Evolutionary conservation across 2,797 vertebrate species (phyloP).

Genomic region (Coregonus suidteri): DNA sequence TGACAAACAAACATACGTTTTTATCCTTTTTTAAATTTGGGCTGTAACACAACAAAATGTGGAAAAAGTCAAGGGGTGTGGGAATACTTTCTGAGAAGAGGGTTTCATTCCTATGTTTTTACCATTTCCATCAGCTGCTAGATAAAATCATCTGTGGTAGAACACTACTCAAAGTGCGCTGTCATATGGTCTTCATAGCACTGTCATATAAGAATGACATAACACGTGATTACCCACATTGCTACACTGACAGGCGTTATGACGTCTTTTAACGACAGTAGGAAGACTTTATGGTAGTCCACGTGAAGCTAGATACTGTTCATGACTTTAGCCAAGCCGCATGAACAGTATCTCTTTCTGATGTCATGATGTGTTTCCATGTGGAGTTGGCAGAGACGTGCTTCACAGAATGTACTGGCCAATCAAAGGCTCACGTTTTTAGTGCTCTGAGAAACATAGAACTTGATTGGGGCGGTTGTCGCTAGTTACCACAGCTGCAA

Average conservation of each 20-base stretch:
- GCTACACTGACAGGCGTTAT: background rate
- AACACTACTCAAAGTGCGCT: too few species aligned
- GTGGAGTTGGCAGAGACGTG: background rate
- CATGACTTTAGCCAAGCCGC: conserved; percentile 3
- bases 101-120: background rate
- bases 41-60: too few species aligned
- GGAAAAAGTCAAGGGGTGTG: too few species aligned
- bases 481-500: too few species aligned
- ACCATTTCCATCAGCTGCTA: conserved; percentile 8
- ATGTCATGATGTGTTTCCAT: background rate
- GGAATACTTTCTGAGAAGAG: background rate
- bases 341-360: background rate
- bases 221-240: background rate
- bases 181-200: conserved; percentile 8
- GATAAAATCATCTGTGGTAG: background rate
- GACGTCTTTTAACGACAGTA: background rate
- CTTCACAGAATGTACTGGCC: conserved; percentile 14
- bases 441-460: background rate
- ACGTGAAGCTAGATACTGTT: too few species aligned
- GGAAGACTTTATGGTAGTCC: background rate
- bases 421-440: background rate
- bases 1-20: too few species aligned
- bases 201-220: conserved; percentile 1
- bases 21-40: too few species aligned
- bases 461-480: too few species aligned